These are phyloP conservation scores for Sander vitreus DNA, from an alignment of 2,113 vertebrate species.

Conservation along the genomic window DNA sequence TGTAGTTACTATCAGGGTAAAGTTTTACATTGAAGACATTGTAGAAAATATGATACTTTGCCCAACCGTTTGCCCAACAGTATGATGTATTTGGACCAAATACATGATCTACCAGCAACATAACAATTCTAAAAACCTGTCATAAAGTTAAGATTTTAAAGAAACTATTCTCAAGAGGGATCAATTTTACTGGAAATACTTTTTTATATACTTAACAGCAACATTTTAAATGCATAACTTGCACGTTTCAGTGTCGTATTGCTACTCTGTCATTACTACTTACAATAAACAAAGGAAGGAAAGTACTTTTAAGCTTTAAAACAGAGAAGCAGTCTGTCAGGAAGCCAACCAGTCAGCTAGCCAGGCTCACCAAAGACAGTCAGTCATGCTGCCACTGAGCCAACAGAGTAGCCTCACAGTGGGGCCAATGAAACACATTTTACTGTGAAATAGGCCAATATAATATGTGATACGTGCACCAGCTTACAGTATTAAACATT, in stretches of 20 bases:
- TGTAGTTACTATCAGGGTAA: too few relatives aligned
- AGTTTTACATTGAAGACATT: too few relatives aligned
- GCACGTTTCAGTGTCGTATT: not conserved
- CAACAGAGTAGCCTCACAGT: not conserved
- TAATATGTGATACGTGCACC: constrained; percentile 11
- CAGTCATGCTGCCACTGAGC: constrained; percentile 12
- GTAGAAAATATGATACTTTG: too few relatives aligned
- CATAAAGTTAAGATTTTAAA: not conserved
- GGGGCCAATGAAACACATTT: constrained; percentile 3
- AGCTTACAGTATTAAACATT: too few relatives aligned
- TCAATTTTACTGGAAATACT: not conserved
- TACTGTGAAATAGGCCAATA: constrained; percentile 32
- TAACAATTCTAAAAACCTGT: too few relatives aligned
- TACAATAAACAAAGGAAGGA: not conserved
- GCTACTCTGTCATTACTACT: not conserved
- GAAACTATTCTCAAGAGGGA: not conserved
- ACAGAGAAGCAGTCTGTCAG: constrained; percentile 13
- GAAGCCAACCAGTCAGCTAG: constrained; percentile 17
- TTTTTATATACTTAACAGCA: not conserved
- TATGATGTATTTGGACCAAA: too few relatives aligned
- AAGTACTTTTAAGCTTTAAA: constrained; percentile 22
- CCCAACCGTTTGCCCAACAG: too few relatives aligned
- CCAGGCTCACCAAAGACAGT: constrained; percentile 5
- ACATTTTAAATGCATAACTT: not conserved
- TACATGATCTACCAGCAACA: too few relatives aligned